phyloP scores from a whole-genome alignment of 2,113 vertebrate species.

The Plestiodon gilberti region DNA sequence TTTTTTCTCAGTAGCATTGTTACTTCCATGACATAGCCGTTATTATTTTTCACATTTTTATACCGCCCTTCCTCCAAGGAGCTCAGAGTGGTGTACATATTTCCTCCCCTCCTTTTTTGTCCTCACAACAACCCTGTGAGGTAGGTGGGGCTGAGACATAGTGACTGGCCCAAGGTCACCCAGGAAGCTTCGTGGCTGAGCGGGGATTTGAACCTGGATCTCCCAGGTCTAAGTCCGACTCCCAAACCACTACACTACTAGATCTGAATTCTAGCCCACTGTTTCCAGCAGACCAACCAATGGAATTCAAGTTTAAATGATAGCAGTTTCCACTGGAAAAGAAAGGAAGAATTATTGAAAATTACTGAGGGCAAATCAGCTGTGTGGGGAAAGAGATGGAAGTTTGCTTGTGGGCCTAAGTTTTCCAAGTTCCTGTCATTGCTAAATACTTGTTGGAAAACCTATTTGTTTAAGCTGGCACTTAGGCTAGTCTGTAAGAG shows the following conservation, averaged over 20 bases:
- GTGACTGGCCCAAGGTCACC: no score
- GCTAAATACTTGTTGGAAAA: constrained; percentile 34
- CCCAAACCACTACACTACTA: no score
- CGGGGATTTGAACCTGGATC: no score
- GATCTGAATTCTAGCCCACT: not conserved
- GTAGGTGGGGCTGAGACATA: no score
- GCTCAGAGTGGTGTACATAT: no score
- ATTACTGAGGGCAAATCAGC: not conserved
- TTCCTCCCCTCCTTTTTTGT: no score
- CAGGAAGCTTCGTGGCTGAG: no score
- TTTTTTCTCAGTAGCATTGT: not conserved
- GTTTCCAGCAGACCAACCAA: not conserved
- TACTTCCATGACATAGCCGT: no score
- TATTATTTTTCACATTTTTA: no score
- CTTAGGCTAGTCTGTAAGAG: not conserved
- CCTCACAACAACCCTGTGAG: no score
- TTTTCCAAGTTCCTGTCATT: not conserved
- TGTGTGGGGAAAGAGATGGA: constrained; percentile 10
- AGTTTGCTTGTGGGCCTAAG: not conserved
- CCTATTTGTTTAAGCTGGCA: accelerated
- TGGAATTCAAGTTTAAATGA: not conserved
- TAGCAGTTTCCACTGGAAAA: accelerated
- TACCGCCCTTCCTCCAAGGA: no score
- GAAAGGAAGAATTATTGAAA: not conserved
- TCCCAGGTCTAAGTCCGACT: no score